Base-by-base conservation (phyloP, 2,113 vertebrate genomes). In the Muscicapa adusta region DNA sequence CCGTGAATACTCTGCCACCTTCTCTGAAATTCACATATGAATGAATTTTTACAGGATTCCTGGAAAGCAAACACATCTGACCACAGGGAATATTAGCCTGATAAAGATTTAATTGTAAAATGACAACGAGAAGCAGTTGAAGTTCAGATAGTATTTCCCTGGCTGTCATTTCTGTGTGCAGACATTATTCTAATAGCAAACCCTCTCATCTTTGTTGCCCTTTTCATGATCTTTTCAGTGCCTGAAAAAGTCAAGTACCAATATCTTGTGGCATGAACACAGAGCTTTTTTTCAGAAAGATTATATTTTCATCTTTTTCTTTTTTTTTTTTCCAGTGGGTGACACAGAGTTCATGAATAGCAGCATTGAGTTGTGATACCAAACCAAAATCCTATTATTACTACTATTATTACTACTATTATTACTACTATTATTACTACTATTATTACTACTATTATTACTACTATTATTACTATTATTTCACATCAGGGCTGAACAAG, bases 31-130 rank as follows among this genome's bases (percentile, higher is more conserved):
- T 57, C 66, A 18, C 20, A 93, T 61, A 82, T 79, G 34, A 95
- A 85, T 75, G 54, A 28, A 76, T 66, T 89, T 91, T 58, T 88
- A 58, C 56, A 74, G 77, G 50, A 68, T 94, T 95, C 89, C 87
- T 89, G 67, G 81, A 92, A 94, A 95, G 77, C 84, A 95, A 94
- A 85, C 66, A 79, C 13, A 14, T 63, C 43, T 24, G 71, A 53
- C 74, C 78, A 73, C 14, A 7, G 84, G 71, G 66, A 95, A 65
- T 76, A 68, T 62, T 72, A 81, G 73, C 62, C 65, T 38, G 54
- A 91, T 87, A 89, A 86, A 94, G 91, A 85, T 76, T 92, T 96
- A 94, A 92, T 87, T 91, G 84, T 91, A 58, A 88, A 89, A 94
- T 75, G 45, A 89, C 83, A 91, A 85, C 17, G 34, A 82, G 84